Conservation (phyloP, 2,888 invertebrate genomes). For the Eueremaeus valkanovi region DNA sequence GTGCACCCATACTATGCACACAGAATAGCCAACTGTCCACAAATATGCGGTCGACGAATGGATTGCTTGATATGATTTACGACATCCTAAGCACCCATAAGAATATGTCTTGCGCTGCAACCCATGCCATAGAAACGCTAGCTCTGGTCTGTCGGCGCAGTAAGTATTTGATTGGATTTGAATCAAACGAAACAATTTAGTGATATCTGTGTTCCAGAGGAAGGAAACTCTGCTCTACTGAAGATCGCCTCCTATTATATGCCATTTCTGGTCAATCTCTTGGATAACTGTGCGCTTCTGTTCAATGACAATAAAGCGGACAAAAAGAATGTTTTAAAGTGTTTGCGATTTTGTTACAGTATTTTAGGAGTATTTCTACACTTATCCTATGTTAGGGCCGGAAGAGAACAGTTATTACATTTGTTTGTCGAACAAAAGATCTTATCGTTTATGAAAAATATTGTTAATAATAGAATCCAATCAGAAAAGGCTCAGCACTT, state of each 20-base stretch:
- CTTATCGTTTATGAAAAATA: not conserved
- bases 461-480: not conserved
- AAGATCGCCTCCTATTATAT: not conserved
- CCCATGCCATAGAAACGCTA: not conserved
- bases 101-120: not conserved
- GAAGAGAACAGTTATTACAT: not conserved
- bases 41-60: not conserved
- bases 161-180: not conserved
- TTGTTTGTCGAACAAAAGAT: not conserved
- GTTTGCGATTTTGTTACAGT: not conserved
- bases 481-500: slow-evolving; percentile 52
- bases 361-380: slow-evolving; percentile 1
- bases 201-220: not conserved
- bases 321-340: not conserved
- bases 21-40: not conserved
- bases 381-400: not conserved
- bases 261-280: not conserved
- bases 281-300: not conserved
- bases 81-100: not conserved
- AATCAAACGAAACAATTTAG: not conserved
- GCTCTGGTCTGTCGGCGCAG: not conserved
- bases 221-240: not conserved
- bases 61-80: not conserved
- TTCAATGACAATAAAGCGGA: not conserved
- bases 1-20: not conserved